phyloP scores from a whole-genome alignment of 2,113 vertebrate species.

The Phasianus colchicus region DNA sequence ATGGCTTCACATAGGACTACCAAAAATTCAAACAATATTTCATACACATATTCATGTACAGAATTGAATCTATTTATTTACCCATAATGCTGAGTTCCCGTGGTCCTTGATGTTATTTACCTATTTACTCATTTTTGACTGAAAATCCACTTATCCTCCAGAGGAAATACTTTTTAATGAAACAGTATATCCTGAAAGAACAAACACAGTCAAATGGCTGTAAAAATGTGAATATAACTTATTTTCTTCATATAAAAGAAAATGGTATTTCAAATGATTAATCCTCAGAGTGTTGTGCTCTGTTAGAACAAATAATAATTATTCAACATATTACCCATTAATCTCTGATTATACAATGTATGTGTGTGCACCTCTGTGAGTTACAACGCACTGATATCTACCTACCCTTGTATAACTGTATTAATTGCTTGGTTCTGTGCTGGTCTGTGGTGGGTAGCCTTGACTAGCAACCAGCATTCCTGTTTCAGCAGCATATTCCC shows the following conservation, averaged over 20 bases:
- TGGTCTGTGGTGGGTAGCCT: fast-evolving
- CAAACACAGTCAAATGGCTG: background rate
- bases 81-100: background rate
- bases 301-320: background rate
- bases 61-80: background rate
- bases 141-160: background rate
- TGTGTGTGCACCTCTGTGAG: background rate
- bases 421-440: background rate
- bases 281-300: fast-evolving
- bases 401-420: background rate
- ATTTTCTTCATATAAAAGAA: background rate
- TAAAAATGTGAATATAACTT: background rate
- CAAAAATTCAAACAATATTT: too few species aligned
- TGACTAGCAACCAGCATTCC: background rate
- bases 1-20: too few species aligned
- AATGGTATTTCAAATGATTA: background rate
- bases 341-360: background rate
- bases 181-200: background rate
- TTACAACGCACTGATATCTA: background rate
- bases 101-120: background rate
- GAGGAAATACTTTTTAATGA: background rate
- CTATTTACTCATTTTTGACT: background rate
- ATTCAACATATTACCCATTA: background rate
- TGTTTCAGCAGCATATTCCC: background rate
- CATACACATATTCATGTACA: background rate